Conservation (phyloP, 2,888 invertebrate genomes). For the Dynastes grantii region DNA sequence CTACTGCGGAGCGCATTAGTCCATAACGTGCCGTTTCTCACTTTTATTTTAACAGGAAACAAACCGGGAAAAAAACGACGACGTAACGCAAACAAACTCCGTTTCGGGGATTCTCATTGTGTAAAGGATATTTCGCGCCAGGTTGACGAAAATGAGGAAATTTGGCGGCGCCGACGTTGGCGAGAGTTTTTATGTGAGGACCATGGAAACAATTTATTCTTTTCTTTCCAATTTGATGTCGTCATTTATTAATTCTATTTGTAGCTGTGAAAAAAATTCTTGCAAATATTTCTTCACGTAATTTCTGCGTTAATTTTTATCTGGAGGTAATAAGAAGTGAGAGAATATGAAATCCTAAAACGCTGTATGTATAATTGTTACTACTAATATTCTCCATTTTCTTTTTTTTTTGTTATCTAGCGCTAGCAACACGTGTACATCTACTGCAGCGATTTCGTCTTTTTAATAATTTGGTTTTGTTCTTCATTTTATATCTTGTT, state of each 20-base stretch:
- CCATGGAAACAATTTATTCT: slow-evolving; percentile 1
- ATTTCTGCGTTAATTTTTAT: no score
- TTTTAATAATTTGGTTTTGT: no score
- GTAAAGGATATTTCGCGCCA: slow-evolving; percentile 22
- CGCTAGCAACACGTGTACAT: no score
- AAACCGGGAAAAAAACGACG: slow-evolving; percentile 22
- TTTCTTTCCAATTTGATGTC: not conserved
- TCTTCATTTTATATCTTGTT: no score
- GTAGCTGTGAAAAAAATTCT: not conserved
- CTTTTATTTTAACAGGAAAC: slow-evolving; percentile 38
- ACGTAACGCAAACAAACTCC: slow-evolving; percentile 25
- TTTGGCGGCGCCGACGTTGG: not conserved
- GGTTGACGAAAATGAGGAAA: slow-evolving; percentile 34
- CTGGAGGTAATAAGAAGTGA: no score
- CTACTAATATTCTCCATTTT: no score
- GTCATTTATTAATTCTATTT: slow-evolving; percentile 10
- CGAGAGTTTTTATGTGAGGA: not conserved
- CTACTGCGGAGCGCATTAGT: slow-evolving; percentile 8
- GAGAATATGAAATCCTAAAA: no score
- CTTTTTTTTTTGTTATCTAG: no score
- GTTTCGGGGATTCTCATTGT: slow-evolving; percentile 25
- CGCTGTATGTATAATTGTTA: no score
- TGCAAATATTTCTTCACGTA: no score
- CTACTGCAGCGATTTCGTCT: no score
- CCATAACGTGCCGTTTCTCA: slow-evolving; percentile 36